Evolutionary conservation across 2,797 vertebrate genomes (phyloP).

Genomic region (Arctocebus calabarensis): DNA sequence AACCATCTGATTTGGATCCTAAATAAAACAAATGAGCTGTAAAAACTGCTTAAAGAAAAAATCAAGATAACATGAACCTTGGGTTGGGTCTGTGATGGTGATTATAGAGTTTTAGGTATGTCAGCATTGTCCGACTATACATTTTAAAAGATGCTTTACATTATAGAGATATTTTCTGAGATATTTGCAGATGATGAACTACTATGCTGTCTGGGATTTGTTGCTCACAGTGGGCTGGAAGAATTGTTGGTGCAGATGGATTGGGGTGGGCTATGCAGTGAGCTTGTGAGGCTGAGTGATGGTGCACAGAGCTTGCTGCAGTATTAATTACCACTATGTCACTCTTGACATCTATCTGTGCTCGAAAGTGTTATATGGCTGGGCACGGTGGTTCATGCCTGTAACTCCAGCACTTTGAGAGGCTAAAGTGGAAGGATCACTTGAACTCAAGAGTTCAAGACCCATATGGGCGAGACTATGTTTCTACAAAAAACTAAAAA

Average conservation of each 20-base stretch:
- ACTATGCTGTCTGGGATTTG: neutral
- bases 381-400: neutral
- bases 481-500: neutral
- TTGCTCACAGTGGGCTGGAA: neutral
- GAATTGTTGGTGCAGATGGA: neutral
- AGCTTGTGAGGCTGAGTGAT: neutral
- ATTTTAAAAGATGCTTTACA: neutral
- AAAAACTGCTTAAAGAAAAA: neutral
- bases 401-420: neutral
- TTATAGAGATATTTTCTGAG: constrained; percentile 4
- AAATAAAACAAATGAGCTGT: neutral
- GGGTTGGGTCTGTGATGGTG: neutral
- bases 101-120: neutral
- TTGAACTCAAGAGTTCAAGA: neutral
- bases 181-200: neutral
- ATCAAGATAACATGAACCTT: neutral
- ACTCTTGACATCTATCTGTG: neutral
- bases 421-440: neutral
- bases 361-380: neutral
- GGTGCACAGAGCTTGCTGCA: neutral
- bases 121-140: neutral
- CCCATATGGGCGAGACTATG: neutral
- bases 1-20: neutral
- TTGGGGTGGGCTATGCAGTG: neutral
- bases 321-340: neutral